Evolutionary conservation across 2,113 vertebrate species (phyloP).

Genomic region (Ceyx margarethae): DNA sequence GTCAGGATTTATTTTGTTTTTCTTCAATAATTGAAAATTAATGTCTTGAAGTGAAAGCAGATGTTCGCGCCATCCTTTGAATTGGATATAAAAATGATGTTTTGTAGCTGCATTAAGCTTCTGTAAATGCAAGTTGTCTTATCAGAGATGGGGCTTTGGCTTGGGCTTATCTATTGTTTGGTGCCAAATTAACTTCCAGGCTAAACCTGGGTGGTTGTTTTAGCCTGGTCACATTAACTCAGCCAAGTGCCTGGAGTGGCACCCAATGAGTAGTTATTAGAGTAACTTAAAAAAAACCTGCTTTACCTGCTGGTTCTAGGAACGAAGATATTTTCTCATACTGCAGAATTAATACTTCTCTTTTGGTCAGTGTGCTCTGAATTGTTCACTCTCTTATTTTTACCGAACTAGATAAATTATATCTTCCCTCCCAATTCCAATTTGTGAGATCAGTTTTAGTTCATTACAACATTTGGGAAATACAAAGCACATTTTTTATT

Average conservation of each 20-base stretch:
- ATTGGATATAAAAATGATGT: slow-evolving; percentile 75
- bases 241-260: neutral
- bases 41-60: slow-evolving; percentile 86
- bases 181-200: slow-evolving; percentile 31
- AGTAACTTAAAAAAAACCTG: neutral
- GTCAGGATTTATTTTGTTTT: slow-evolving; percentile 85
- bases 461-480: neutral
- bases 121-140: slow-evolving; percentile 45
- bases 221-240: slow-evolving; percentile 16
- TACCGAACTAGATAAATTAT: neutral
- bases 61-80: slow-evolving; percentile 81
- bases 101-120: slow-evolving; percentile 65
- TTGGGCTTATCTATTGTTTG: slow-evolving; percentile 31
- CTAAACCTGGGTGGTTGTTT: slow-evolving; percentile 1
- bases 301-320: neutral
- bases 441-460: neutral
- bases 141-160: slow-evolving; percentile 32
- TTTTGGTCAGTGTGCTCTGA: neutral
- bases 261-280: neutral
- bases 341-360: neutral
- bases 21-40: slow-evolving; percentile 87
- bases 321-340: neutral
- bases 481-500: neutral
- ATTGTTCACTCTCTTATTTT: neutral
- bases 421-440: neutral